A percentile compares a stretch with the other conserved stretches of the same genome.
Evolutionary conservation across 2,113 vertebrate species (phyloP).

Genomic region (Gymnocephalus cernua): DNA sequence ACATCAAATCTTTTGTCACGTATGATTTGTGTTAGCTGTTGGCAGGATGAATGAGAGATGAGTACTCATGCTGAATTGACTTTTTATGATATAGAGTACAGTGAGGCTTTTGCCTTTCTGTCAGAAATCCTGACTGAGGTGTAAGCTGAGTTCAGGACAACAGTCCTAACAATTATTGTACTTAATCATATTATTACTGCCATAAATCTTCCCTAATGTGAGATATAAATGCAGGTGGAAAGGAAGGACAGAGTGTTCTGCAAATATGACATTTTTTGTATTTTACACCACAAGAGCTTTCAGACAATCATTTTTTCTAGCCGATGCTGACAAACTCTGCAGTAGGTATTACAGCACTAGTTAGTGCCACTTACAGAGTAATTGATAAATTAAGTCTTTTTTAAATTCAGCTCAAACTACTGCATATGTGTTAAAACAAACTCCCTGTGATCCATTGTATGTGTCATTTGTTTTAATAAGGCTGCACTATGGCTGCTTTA

Average conservation of each 20-base stretch:
- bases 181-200: constrained; percentile 11
- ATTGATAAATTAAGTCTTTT: constrained; percentile 35
- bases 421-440: constrained; percentile 38
- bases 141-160: constrained; percentile 15
- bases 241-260: constrained; percentile 15
- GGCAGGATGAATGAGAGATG: constrained; percentile 2
- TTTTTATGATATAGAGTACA: not conserved
- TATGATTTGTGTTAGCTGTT: constrained; percentile 19
- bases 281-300: constrained; percentile 15
- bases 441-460: constrained; percentile 23
- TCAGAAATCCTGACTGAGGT: constrained; percentile 35
- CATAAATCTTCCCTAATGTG: not conserved
- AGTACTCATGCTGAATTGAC: constrained; percentile 42
- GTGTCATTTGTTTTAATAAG: constrained; percentile 38
- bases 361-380: constrained; percentile 4
- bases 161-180: not conserved
- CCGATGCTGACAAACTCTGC: constrained; percentile 8
- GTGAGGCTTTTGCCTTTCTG: not conserved
- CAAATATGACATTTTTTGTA: constrained; percentile 1
- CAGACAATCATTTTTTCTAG: constrained; percentile 28
- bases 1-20: constrained; percentile 20
- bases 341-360: constrained; percentile 2
- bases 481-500: constrained; percentile 10
- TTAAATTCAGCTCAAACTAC: constrained; percentile 42
- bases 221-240: constrained; percentile 10